phyloP scores from a whole-genome alignment of 2,113 vertebrate genomes.

The Protobothrops mucrosquamatus region DNA sequence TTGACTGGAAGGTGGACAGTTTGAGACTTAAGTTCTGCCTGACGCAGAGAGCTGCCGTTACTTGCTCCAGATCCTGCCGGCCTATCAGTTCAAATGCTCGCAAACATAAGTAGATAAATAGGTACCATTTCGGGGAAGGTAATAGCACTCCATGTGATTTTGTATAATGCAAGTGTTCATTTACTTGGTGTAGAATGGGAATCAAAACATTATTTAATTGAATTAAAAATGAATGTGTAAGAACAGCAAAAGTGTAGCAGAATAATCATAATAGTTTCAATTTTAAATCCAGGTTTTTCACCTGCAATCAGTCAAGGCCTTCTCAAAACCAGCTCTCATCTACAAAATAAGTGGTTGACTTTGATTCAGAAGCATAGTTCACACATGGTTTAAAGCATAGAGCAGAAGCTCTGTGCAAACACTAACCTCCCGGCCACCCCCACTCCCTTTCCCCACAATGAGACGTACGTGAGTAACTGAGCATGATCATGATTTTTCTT shows the following conservation, averaged over 20 bases:
- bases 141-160: background rate
- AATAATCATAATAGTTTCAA: background rate
- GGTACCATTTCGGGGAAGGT: background rate
- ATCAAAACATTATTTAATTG: background rate
- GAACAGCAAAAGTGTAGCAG: background rate
- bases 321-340: too few species aligned
- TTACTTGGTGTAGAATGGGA: background rate
- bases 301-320: too few species aligned
- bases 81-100: too few species aligned
- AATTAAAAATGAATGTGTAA: background rate
- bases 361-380: too few species aligned
- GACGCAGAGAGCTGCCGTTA: too few species aligned
- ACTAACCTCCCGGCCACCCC: background rate
- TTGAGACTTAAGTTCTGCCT: too few species aligned
- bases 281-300: too few species aligned
- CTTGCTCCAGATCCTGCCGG: background rate
- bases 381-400: too few species aligned
- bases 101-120: background rate
- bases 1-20: too few species aligned
- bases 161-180: background rate
- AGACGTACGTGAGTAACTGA: conserved; percentile 85
- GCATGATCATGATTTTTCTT: conserved; percentile 81
- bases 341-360: too few species aligned
- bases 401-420: too few species aligned
- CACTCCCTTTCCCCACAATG: background rate